Base-by-base conservation (phyloP, 35 echinoderm and acorn worm species). In the Apostichopus japonicus region DNA sequence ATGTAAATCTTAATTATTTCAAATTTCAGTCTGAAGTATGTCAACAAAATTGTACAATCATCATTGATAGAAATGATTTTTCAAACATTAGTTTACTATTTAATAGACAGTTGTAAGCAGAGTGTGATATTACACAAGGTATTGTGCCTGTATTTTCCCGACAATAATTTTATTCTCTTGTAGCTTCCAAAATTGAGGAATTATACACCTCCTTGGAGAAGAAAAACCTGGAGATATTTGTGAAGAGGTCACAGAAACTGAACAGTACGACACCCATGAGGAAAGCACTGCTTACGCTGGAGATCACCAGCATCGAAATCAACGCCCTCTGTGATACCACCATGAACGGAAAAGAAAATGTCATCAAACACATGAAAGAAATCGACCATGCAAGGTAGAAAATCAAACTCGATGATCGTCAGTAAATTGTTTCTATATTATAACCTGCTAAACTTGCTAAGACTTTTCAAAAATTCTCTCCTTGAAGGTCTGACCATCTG, bases 171-270 rank as follows among this genome's bases (percentile, higher is more conserved):
- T 10, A 8, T 61, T 61, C 57, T 11, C 86, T 92, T 59, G 24
- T 77, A 96, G 95, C 97, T 81, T 94, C 92, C 53, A 94, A 92
- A 23, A 92, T 96, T 23, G 95, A 96, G 55, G 95, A 99, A 54
- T 70, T 99, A 65, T 99, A 96, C 95, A 91, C 87, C n/a, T 94
- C 97, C 2, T 87, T 98, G 77, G 96, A 94, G 82, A 94, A 92
- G 79, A 98, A 98, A 91, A 96, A 93, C 22, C 92, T 94, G 52
- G 96, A 98, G 57, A 98, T 98, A 77, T 98, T 94, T 90, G n/a
- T 94, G 54, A 96, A 94, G 88, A 92, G 97, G 53, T 98, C 97
- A 13, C 86, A 99, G 80, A 90, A 92, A 24, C 80, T 99, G 0
- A 96, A 99, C 65, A 87, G 90, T 25, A 92, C 83, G 51, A 91